These are phyloP conservation scores for Anguilla obscura DNA, from an alignment of 2,797 vertebrate species.

Conservation along the genomic window DNA sequence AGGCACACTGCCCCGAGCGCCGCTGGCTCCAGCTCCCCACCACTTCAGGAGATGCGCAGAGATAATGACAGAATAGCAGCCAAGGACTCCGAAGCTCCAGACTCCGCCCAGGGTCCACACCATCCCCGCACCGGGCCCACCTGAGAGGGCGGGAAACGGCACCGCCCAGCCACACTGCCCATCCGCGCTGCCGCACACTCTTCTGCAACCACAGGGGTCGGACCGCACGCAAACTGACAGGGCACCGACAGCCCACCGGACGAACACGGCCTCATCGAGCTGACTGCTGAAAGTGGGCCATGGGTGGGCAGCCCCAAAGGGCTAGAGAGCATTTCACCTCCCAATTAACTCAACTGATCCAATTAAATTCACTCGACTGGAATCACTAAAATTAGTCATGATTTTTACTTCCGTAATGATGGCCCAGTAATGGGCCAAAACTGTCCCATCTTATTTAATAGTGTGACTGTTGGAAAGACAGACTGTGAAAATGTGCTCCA, in stretches of 20 bases:
- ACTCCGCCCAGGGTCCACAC: not conserved
- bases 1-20: slow-evolving; percentile 1
- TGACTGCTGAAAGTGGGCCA: slow-evolving; percentile 13
- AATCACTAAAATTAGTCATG: slow-evolving; percentile 7
- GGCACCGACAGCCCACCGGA: not conserved
- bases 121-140: not conserved
- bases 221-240: not conserved
- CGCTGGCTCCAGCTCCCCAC: not conserved
- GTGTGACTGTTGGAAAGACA: not conserved
- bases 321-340: not conserved
- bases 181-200: too few species aligned
- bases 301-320: slow-evolving; percentile 1
- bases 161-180: not conserved
- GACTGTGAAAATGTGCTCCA: not conserved
- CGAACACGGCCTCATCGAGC: not conserved
- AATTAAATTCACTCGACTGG: slow-evolving; percentile 18
- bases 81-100: not conserved
- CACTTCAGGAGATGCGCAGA: not conserved
- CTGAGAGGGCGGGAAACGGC: not conserved
- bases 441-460: not conserved
- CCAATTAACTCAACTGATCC: slow-evolving; percentile 17
- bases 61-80: slow-evolving; percentile 10
- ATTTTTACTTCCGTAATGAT: not conserved
- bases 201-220: not conserved
- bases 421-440: not conserved